These are phyloP conservation scores for Nomia melanderi DNA, from an alignment of 1,140 invertebrate species.

Conservation along the genomic window DNA sequence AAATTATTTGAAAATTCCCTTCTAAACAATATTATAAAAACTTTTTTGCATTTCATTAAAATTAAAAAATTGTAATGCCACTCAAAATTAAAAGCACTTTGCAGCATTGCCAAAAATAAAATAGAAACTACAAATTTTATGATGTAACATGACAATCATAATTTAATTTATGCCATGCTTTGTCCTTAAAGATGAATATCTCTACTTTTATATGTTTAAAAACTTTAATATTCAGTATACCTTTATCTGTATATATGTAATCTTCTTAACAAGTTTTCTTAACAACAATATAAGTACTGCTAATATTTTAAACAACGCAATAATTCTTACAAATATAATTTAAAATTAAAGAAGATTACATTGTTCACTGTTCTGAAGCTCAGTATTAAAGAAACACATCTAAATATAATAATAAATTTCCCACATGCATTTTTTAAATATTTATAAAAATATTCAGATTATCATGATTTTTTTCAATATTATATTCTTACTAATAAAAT, in stretches of 20 bases:
- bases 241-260: slow-evolving; percentile 8
- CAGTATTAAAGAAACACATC: slow-evolving; percentile 20
- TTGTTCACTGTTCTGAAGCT: slow-evolving; percentile 20
- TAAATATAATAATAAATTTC: slow-evolving; percentile 4
- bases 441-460: neutral
- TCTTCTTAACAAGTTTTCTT: neutral
- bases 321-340: neutral
- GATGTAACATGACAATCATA: slow-evolving; percentile 12
- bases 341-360: neutral
- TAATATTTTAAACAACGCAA: neutral
- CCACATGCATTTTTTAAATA: slow-evolving; percentile 24
- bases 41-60: neutral
- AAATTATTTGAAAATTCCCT: slow-evolving; percentile 1
- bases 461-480: slow-evolving; percentile 4
- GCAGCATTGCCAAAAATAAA: slow-evolving; percentile 34
- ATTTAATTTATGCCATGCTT: slow-evolving; percentile 31
- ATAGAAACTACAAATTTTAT: slow-evolving; percentile 36
- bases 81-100: slow-evolving; percentile 25
- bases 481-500: slow-evolving; percentile 31
- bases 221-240: neutral
- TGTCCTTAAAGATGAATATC: slow-evolving; percentile 1
- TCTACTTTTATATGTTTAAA: neutral
- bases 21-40: neutral
- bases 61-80: slow-evolving; percentile 13
- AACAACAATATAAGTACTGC: neutral